Percentiles rank a stretch among this genome's conserved stretches.
phyloP scores from a whole-genome alignment of 2,113 vertebrate genomes.

The Choloepus hoffmanni region DNA sequence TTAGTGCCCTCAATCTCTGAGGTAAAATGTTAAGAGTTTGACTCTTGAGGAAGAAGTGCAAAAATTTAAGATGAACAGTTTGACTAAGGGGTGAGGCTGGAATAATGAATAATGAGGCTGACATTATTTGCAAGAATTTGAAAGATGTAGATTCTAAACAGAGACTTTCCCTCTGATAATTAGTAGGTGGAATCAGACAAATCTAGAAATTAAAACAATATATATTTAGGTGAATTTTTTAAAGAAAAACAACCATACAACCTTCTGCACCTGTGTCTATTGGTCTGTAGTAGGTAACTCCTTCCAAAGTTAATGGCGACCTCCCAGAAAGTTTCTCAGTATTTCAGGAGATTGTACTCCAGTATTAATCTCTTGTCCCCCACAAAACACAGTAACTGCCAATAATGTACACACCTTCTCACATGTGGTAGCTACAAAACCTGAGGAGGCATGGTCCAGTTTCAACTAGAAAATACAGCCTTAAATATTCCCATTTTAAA shows the following conservation, averaged over 20 bases:
- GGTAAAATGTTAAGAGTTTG: conserved; percentile 36
- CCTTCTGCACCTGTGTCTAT: not conserved
- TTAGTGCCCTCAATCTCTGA: not conserved
- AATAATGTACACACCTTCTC: not conserved
- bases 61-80: not conserved
- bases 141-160: not conserved
- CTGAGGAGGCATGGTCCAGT: not conserved
- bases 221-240: not conserved
- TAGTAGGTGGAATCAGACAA: not conserved
- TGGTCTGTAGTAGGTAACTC: not conserved
- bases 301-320: not conserved
- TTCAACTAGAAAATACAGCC: not conserved
- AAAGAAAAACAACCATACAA: not conserved
- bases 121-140: not conserved
- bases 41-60: not conserved
- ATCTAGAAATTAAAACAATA: not conserved
- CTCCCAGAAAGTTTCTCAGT: not conserved
- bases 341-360: not conserved
- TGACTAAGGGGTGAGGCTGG: not conserved
- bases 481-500: not conserved
- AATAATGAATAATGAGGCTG: conserved; percentile 38
- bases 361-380: not conserved
- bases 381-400: not conserved
- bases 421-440: not conserved
- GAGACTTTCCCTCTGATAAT: not conserved